Evolutionary conservation across 1,140 invertebrate genomes (phyloP).

Genomic region (Sitobion miscanthi): DNA sequence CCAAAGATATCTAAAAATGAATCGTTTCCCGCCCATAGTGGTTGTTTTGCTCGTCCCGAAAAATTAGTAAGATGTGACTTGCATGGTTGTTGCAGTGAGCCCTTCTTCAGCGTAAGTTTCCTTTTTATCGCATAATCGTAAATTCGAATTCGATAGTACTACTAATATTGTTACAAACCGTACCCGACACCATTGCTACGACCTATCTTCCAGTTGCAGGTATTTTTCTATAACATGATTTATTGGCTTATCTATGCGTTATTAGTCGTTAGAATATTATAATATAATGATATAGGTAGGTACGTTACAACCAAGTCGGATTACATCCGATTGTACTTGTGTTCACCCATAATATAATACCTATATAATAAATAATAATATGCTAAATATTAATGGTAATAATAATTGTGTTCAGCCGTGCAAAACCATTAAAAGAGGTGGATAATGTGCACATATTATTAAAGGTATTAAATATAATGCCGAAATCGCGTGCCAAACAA

Average conservation of each 20-base stretch:
- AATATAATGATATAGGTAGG: background rate
- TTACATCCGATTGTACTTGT: background rate
- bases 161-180: background rate
- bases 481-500: background rate
- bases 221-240: background rate
- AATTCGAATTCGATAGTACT: background rate
- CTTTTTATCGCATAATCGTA: background rate
- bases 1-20: too few species aligned
- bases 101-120: background rate
- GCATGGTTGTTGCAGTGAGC: too few species aligned
- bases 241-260: background rate
- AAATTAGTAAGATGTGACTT: too few species aligned
- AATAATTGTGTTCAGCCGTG: background rate
- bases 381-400: background rate
- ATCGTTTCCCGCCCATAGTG: too few species aligned
- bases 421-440: background rate
- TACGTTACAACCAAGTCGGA: background rate
- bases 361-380: background rate
- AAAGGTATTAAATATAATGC: conserved; percentile 1
- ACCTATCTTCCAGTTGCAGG: too few species aligned
- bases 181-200: background rate
- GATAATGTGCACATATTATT: background rate
- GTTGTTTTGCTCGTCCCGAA: too few species aligned
- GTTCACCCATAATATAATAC: background rate
- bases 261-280: background rate